Evolutionary conservation across 1,140 invertebrate genomes (phyloP).

Genomic region (Pectinophora gossypiella): DNA sequence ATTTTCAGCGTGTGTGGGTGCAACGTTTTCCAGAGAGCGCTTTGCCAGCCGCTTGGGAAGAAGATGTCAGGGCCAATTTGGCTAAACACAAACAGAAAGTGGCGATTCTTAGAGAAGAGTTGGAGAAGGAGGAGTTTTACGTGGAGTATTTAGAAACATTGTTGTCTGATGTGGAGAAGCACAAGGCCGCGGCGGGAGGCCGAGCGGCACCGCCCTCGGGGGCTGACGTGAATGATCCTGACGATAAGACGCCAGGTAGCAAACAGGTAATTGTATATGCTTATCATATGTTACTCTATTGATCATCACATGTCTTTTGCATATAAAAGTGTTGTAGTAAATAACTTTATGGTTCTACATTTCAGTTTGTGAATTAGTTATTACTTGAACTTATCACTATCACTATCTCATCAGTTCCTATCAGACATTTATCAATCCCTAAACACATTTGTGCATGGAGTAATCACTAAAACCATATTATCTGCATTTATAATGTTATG

Average conservation of each 20-base stretch:
- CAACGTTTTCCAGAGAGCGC: slow-evolving; percentile 92
- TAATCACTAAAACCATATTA: too few species aligned
- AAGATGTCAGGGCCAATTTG: slow-evolving; percentile 91
- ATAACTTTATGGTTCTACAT: too few species aligned
- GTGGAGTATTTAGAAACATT: slow-evolving; percentile 91
- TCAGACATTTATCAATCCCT: too few species aligned
- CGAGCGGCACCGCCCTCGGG: slow-evolving; percentile 60
- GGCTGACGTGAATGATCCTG: slow-evolving; percentile 50
- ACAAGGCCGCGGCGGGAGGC: slow-evolving; percentile 72
- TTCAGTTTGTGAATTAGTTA: too few species aligned
- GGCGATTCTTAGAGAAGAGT: slow-evolving; percentile 84
- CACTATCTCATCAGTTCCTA: too few species aligned
- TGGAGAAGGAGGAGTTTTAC: slow-evolving; percentile 93
- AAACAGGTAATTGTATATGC: slow-evolving; percentile 53
- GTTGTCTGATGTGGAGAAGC: slow-evolving; percentile 87
- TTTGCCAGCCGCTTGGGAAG: slow-evolving; percentile 92
- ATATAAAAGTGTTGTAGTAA: neutral
- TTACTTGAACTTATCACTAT: too few species aligned
- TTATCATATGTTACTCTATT: slow-evolving; percentile 14
- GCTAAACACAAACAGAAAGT: slow-evolving; percentile 91
- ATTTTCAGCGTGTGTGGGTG: slow-evolving; percentile 92
- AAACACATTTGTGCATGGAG: too few species aligned
- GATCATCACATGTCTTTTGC: neutral
- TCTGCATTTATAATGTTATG: too few species aligned
- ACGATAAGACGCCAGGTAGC: slow-evolving; percentile 69